Conservation (phyloP, 1,140 invertebrate genomes). For the Stegodyphus mimosarum region DNA sequence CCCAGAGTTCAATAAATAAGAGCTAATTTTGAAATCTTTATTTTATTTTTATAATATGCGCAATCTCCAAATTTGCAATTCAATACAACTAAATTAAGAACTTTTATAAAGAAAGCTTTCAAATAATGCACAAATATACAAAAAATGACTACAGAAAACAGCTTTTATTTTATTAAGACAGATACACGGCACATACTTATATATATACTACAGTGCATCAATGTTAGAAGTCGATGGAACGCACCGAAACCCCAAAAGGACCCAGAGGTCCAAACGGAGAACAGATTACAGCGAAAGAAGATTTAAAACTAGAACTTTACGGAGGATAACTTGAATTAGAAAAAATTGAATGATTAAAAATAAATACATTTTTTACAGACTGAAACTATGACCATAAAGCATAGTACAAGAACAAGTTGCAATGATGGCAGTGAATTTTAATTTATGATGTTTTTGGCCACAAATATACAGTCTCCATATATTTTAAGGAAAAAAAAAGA, state of each 20-base stretch:
- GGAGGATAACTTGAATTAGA: neutral
- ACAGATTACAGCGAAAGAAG: neutral
- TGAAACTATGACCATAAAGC: slow-evolving; percentile 52
- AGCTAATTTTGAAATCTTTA: too few species aligned
- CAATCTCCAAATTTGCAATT: neutral
- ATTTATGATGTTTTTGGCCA: neutral
- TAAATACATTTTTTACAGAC: slow-evolving; percentile 56
- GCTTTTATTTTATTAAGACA: slow-evolving; percentile 55
- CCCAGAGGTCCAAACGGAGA: neutral
- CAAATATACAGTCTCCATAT: neutral
- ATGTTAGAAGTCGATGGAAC: slow-evolving; percentile 55
- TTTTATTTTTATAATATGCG: too few species aligned
- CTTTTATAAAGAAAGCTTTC: slow-evolving; percentile 46
- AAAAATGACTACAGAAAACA: slow-evolving; percentile 58
- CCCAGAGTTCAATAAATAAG: too few species aligned
- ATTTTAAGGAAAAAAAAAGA: neutral
- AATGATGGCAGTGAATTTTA: slow-evolving; percentile 46
- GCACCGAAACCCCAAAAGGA: slow-evolving; percentile 52
- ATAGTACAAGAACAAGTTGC: slow-evolving; percentile 25
- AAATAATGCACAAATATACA: slow-evolving; percentile 53
- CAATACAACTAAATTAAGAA: neutral
- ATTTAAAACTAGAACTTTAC: slow-evolving; percentile 16
- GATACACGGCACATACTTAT: slow-evolving; percentile 55
- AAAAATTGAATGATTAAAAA: slow-evolving; percentile 28
- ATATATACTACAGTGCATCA: slow-evolving; percentile 59